These are phyloP conservation scores for Neoitamus cyanurus DNA, from an alignment of 2,888 invertebrate genomes.

Conservation along the genomic window DNA sequence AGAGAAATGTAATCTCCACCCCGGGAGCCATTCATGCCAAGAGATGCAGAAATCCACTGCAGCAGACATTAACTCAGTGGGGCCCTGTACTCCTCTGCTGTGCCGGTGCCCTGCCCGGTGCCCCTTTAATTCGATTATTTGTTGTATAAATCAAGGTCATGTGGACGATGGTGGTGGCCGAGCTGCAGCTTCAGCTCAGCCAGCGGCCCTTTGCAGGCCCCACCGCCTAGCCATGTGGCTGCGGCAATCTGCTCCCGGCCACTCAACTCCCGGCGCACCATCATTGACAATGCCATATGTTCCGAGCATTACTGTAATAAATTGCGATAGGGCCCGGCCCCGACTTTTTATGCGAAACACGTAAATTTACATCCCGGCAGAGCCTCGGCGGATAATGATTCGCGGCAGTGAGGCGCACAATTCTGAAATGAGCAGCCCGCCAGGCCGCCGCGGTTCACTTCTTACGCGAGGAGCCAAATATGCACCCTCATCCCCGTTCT, in stretches of 20 bases:
- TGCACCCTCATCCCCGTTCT: not conserved
- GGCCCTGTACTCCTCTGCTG: slow-evolving; percentile 20
- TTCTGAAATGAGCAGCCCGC: not conserved
- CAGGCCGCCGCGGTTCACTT: not conserved
- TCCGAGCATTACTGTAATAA: slow-evolving; percentile 37
- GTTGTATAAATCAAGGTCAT: slow-evolving; percentile 46
- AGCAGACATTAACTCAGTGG: slow-evolving; percentile 46
- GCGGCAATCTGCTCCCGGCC: not conserved
- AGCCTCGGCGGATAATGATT: not conserved
- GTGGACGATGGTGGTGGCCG: not conserved
- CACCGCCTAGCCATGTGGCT: not conserved
- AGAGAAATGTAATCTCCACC: slow-evolving; percentile 44
- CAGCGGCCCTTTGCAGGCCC: not conserved
- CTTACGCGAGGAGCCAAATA: not conserved
- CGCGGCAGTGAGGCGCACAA: not conserved
- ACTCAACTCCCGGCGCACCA: not conserved
- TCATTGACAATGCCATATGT: slow-evolving; percentile 11
- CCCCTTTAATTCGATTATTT: slow-evolving; percentile 46
- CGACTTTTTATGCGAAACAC: slow-evolving; percentile 31
- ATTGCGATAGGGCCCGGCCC: slow-evolving; percentile 14
- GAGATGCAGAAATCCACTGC: slow-evolving; percentile 47
- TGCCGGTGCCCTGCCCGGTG: not conserved
- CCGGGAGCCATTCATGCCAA: slow-evolving; percentile 38
- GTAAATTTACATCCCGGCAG: slow-evolving; percentile 22
- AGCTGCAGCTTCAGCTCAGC: not conserved